Base-by-base conservation (phyloP, 1,140 invertebrate species). In the Helicorthomorpha holstii region DNA sequence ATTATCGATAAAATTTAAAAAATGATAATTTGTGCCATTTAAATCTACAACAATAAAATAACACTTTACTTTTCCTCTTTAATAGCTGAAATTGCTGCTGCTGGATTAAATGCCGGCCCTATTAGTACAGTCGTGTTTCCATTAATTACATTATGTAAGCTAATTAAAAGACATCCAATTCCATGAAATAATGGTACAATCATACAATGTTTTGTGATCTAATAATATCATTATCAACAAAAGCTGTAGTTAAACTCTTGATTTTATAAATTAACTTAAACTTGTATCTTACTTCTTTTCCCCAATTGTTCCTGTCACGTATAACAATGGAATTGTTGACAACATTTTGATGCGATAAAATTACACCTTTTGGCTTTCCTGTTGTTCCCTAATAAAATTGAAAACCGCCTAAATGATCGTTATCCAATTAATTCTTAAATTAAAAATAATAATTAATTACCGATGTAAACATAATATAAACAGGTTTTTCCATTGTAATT, bases 101-200 rank as follows among this genome's bases (percentile, higher is more conserved):
- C 66, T 27, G 83, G 77, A 70, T 79, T 81, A 66, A 83, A 88
- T 1, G 70, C 69, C 0, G 74, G 70, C 0, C 73, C 65, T 2
- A 85, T 81, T 1, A 92, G 56, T 0, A 94, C 77, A n/a, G 82
- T 53, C 0, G 82, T 81, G 0, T 74, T 67, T 0, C 83, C 85
- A 60, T 76, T 69, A 45, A 80, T 71, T 0, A 85, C 50, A n/a
- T 72, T 66, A 1, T 62, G 64, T 0, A 85, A 58, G 48, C 80
- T 67, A 0, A 81, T 86, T 29, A 82, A 69, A 0, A 84, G 73
- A 27, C 82, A 79, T 0, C 88, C 92, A 63, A 85, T 90, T 14
- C 82, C 88, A 64, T 98, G 94, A 63, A 95, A 98, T 14, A 95
- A 72, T 0, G 93, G 93, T 0, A 88, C 84, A 65, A 90, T 81